Percentiles rank a stretch among this genome's conserved stretches.
phyloP scores from a whole-genome alignment of 2,888 invertebrate species.

The Calliscelio sp. region DNA sequence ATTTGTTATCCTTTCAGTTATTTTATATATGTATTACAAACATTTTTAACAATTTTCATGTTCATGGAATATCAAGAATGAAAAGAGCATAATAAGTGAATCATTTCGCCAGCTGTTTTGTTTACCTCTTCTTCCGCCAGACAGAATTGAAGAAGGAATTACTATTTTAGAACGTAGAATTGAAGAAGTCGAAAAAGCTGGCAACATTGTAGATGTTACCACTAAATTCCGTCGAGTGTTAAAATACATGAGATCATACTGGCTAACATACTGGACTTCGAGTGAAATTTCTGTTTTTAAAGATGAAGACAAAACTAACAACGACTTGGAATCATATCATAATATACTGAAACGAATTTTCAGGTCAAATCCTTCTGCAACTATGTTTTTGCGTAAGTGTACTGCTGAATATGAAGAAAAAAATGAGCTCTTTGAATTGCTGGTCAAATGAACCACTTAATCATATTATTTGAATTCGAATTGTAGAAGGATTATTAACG shows the following conservation, averaged over 20 bases:
- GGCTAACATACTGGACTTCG: not conserved
- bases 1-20: too few species aligned
- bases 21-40: too few species aligned
- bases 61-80: not conserved
- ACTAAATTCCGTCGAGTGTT: not conserved
- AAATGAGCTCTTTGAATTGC: too few species aligned
- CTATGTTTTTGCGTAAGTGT: too few species aligned
- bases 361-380: too few species aligned
- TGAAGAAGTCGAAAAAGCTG: constrained; percentile 1
- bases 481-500: not conserved
- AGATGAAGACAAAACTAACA: not conserved
- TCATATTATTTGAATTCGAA: not conserved
- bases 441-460: not conserved
- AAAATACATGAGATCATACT: not conserved
- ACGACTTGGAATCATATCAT: not conserved
- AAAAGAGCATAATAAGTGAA: not conserved
- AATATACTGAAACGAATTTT: constrained; percentile 1
- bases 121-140: not conserved
- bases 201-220: not conserved
- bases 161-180: not conserved
- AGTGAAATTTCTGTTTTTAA: not conserved
- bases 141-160: not conserved
- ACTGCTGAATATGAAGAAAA: too few species aligned
- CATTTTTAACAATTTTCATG: not conserved
- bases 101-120: not conserved